These are phyloP conservation scores for Poeciliopsis occidentalis DNA, from an alignment of 2,113 vertebrate species.

Conservation along the genomic window DNA sequence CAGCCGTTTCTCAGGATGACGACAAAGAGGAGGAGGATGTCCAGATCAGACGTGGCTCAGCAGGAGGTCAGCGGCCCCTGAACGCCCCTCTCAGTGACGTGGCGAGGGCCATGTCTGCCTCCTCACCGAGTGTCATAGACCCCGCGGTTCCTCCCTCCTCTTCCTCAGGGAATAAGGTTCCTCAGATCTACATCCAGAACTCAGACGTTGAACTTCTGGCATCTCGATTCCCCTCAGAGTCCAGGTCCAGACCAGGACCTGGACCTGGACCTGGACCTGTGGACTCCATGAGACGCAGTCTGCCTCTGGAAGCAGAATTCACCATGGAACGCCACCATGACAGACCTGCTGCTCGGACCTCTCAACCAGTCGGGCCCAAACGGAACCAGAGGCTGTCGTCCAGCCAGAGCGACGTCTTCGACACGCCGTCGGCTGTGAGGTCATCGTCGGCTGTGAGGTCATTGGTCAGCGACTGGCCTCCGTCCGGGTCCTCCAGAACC, in stretches of 20 bases:
- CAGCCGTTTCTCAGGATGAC: slow-evolving; percentile 61
- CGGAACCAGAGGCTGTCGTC: slow-evolving; percentile 13
- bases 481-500: slow-evolving; percentile 17
- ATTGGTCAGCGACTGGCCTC: slow-evolving; percentile 16
- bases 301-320: slow-evolving; percentile 12
- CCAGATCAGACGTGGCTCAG: background rate
- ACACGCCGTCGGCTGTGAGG: background rate
- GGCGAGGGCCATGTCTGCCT: slow-evolving; percentile 30
- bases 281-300: slow-evolving; percentile 25
- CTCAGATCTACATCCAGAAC: slow-evolving; percentile 75
- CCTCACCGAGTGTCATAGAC: slow-evolving; percentile 39
- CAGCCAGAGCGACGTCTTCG: slow-evolving; percentile 39
- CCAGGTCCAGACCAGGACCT: background rate
- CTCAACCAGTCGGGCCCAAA: background rate
- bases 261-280: background rate
- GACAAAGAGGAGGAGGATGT: slow-evolving; percentile 43
- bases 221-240: background rate
- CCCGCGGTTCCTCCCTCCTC: slow-evolving; percentile 1
- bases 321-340: background rate
- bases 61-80: slow-evolving; percentile 25
- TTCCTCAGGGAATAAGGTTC: slow-evolving; percentile 11
- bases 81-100: background rate
- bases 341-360: background rate
- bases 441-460: background rate
- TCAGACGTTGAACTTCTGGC: slow-evolving; percentile 8